A percentile compares a stretch with the other conserved stretches of the same genome.
Conservation (phyloP, 2,113 vertebrate genomes). For the Crypturellus undulatus region DNA sequence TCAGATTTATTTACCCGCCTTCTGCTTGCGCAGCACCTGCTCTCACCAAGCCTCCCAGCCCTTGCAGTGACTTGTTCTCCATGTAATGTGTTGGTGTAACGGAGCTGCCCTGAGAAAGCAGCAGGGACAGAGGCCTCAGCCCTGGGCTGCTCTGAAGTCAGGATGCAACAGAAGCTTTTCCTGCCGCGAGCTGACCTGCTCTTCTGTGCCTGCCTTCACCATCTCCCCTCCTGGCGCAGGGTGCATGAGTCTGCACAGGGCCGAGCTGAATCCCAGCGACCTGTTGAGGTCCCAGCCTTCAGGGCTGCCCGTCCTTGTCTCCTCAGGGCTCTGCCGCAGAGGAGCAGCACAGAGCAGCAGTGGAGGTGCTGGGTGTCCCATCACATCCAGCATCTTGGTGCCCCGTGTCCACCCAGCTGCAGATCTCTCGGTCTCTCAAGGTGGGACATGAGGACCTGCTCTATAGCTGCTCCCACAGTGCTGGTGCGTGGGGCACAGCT, state of each 20-base stretch:
- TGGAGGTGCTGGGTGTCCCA: neutral
- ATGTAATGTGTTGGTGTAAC: slow-evolving; percentile 28
- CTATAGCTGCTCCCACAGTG: neutral
- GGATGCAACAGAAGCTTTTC: neutral
- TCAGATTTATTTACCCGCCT: slow-evolving; percentile 53
- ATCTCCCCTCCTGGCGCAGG: neutral
- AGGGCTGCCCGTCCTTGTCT: neutral
- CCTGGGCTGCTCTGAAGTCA: neutral
- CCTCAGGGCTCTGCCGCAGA: neutral
- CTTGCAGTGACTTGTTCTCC: slow-evolving; percentile 24
- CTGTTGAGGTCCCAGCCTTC: neutral
- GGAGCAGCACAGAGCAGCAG: too few species aligned
- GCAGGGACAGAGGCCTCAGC: neutral
- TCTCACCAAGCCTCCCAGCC: neutral
- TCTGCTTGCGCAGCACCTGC: slow-evolving; percentile 15
- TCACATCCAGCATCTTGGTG: neutral
- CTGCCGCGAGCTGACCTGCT: neutral
- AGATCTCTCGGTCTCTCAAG: neutral
- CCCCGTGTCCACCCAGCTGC: neutral
- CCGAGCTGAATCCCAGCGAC: neutral
- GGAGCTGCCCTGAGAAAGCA: neutral
- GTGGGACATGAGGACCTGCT: neutral
- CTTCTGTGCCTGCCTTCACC: neutral
- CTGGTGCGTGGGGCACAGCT: neutral
- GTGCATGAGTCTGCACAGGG: fast-evolving